These are phyloP conservation scores for Brachyhypopomus occidentalis DNA, from an alignment of 2,113 vertebrate species.

Conservation along the genomic window DNA sequence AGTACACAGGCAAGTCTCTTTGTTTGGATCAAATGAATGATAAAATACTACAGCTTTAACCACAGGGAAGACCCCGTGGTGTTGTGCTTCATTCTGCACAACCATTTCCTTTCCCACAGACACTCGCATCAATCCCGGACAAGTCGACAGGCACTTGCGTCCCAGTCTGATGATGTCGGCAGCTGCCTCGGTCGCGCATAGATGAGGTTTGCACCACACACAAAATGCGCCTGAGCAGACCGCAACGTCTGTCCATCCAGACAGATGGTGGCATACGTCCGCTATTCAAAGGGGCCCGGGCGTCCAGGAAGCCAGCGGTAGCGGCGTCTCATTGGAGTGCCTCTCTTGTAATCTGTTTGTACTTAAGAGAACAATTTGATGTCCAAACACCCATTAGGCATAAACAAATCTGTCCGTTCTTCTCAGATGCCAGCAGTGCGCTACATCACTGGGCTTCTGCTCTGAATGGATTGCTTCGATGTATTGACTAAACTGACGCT, in stretches of 20 bases:
- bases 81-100: neutral
- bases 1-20: no score
- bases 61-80: neutral
- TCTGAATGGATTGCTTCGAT: conserved; percentile 18
- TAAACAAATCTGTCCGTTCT: conserved; percentile 29
- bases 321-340: conserved; percentile 8
- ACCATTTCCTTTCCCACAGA: conserved; percentile 6
- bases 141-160: neutral
- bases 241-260: conserved; percentile 35
- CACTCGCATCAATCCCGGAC: conserved; percentile 14
- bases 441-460: conserved; percentile 10
- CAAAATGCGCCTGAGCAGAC: conserved; percentile 46
- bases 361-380: conserved; percentile 41
- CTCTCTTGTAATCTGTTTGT: conserved; percentile 51
- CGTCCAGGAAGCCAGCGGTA: conserved; percentile 40
- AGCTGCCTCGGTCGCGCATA: conserved; percentile 47
- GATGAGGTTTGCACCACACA: conserved; percentile 56
- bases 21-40: neutral
- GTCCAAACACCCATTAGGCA: conserved; percentile 29
- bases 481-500: conserved; percentile 27
- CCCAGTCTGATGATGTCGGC: conserved; percentile 38
- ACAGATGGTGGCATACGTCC: conserved; percentile 58
- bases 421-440: neutral
- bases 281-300: conserved; percentile 58
- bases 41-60: neutral